A percentile compares a stretch with the other conserved stretches of the same genome.
Evolutionary conservation across 2,113 vertebrate genomes (phyloP).

Genomic region (Apistogramma diplotaenia): DNA sequence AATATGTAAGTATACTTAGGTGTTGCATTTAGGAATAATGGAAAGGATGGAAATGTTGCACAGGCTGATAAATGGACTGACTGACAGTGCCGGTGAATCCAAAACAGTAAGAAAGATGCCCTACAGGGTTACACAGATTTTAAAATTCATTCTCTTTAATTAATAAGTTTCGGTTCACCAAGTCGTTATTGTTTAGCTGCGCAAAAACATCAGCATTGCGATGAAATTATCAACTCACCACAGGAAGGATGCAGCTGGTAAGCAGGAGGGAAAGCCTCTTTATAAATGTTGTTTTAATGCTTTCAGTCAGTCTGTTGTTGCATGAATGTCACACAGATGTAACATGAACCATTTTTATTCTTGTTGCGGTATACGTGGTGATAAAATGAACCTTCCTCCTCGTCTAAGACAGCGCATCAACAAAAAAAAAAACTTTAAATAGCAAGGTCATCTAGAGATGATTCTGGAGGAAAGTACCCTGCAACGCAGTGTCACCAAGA

Average conservation of each 20-base stretch:
- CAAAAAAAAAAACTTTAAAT: constrained; percentile 58
- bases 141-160: not conserved
- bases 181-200: not conserved
- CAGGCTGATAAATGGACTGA: not conserved
- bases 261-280: not conserved
- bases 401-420: constrained; percentile 45
- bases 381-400: constrained; percentile 47
- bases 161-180: not conserved
- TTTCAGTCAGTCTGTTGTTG: not conserved
- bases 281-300: not conserved
- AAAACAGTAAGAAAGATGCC: not conserved
- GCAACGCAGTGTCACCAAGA: constrained; percentile 72
- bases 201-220: not conserved
- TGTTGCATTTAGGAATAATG: not conserved
- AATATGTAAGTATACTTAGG: not conserved
- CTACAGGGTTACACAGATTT: not conserved
- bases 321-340: not conserved
- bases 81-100: not conserved
- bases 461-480: constrained; percentile 66
- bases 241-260: not conserved
- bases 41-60: not conserved
- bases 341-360: not conserved
- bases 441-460: constrained; percentile 72
- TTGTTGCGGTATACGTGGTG: constrained; percentile 10
- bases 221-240: not conserved